Percentiles rank a stretch among this genome's conserved stretches.
phyloP scores from a whole-genome alignment of 2,888 invertebrate species.

The Crossocerus cetratus region DNA sequence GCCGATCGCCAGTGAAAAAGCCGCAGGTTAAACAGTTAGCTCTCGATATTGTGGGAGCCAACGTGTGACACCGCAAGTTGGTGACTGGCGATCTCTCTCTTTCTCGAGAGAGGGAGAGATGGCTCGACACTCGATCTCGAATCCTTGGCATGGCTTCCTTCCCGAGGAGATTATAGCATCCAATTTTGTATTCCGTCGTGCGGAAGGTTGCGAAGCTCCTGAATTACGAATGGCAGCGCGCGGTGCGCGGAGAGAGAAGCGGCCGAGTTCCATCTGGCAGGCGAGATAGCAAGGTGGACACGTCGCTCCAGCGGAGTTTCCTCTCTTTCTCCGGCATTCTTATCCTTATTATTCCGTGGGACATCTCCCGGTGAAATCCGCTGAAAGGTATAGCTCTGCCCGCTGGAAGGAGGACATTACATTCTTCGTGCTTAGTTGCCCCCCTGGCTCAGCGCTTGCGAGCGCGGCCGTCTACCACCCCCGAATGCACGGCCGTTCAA shows the following conservation, averaged over 20 bases:
- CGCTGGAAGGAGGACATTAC: conserved; percentile 68
- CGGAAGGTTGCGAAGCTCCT: too few species aligned
- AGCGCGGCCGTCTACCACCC: conserved; percentile 46
- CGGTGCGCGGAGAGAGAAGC: background rate
- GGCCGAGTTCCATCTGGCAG: conserved; percentile 4
- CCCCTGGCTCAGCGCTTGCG: conserved; percentile 43
- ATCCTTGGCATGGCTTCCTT: too few species aligned
- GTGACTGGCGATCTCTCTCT: too few species aligned
- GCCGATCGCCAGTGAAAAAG: conserved; percentile 33
- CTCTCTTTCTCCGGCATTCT: conserved; percentile 60
- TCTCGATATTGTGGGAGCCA: too few species aligned
- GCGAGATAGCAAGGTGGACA: conserved; percentile 21
- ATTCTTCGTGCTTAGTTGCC: conserved; percentile 71
- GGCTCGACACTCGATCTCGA: too few species aligned
- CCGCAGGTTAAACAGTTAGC: conserved; percentile 48
- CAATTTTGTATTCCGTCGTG: too few species aligned
- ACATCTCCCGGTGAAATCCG: conserved; percentile 69
- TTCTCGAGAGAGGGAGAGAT: too few species aligned
- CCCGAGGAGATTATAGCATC: too few species aligned
- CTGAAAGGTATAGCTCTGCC: conserved; percentile 63
- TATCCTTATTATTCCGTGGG: conserved; percentile 72
- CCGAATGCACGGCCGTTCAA: conserved; percentile 16
- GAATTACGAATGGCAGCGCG: too few species aligned
- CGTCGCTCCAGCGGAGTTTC: conserved; percentile 9
- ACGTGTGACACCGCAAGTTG: too few species aligned